Conservation (phyloP, 1,140 invertebrate species). For the Drosophila asahinai region DNA sequence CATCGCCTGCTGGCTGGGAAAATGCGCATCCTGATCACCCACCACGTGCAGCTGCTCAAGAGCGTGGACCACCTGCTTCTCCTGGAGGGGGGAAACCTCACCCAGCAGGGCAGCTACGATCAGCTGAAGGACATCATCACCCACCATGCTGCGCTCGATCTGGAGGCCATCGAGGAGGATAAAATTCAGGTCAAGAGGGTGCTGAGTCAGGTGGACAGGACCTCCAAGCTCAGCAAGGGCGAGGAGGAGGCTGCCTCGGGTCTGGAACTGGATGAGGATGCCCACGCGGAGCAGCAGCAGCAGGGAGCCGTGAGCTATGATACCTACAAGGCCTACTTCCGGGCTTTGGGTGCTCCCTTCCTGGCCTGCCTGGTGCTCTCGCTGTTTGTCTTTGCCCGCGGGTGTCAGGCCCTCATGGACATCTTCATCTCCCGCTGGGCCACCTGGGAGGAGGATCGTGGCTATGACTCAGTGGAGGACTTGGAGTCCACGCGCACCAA, state of each 20-base stretch:
- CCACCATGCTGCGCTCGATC: conserved; percentile 56
- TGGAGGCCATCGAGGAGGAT: conserved; percentile 67
- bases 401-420: conserved; percentile 89
- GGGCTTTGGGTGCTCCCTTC: conserved; percentile 88
- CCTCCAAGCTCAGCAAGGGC: conserved; percentile 48
- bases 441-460: conserved; percentile 66
- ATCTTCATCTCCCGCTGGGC: conserved; percentile 91
- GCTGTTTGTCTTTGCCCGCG: conserved; percentile 89
- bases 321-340: conserved; percentile 90
- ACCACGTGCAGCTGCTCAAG: conserved; percentile 94
- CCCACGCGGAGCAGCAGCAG: conserved; percentile 77
- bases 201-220: conserved; percentile 64
- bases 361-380: conserved; percentile 87
- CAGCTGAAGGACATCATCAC: conserved; percentile 69
- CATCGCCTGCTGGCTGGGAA: conserved; percentile 89
- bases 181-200: conserved; percentile 63
- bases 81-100: conserved; percentile 86
- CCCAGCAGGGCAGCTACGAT: conserved; percentile 79
- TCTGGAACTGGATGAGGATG: conserved; percentile 11
- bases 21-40: conserved; percentile 93
- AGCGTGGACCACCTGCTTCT: conserved; percentile 89
- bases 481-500: conserved; percentile 29
- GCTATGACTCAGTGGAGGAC: conserved; percentile 26
- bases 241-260: neutral
- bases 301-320: conserved; percentile 83